Conservation (phyloP, 2,113 vertebrate species). For the Hiodon tergisus region DNA sequence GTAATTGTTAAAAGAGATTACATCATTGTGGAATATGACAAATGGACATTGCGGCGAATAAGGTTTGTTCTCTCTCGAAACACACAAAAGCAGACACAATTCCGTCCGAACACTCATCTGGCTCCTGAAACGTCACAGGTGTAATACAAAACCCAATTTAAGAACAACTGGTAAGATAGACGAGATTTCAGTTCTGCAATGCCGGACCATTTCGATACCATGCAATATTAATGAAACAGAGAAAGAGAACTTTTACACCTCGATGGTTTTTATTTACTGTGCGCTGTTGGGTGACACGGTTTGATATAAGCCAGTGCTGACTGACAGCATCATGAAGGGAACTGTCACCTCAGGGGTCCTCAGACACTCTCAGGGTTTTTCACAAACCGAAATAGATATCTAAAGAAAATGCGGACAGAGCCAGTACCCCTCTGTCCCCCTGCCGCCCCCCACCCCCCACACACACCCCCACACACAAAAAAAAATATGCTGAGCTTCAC, state of each 20-base stretch:
- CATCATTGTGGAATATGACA: neutral
- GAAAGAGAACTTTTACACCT: conserved; percentile 44
- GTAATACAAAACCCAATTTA: conserved; percentile 7
- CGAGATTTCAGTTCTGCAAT: conserved; percentile 19
- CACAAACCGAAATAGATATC: conserved; percentile 48
- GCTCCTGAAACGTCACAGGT: conserved; percentile 7
- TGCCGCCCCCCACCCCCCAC: too few relatives aligned
- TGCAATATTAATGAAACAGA: conserved; percentile 42
- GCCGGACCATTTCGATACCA: conserved; percentile 22
- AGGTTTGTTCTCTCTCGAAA: neutral
- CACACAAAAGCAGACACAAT: conserved; percentile 9
- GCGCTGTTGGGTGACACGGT: conserved; percentile 44
- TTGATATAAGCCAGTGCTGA: conserved; percentile 26
- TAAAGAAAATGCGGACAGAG: conserved; percentile 15
- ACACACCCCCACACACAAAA: neutral
- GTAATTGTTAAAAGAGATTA: neutral
- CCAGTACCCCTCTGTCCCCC: neutral
- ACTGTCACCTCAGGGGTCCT: conserved; percentile 50
- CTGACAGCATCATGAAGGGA: conserved; percentile 40
- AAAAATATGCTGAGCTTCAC: conserved; percentile 9
- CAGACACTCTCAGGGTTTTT: conserved; percentile 43
- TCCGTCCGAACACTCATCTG: conserved; percentile 13
- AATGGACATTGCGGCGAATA: neutral
- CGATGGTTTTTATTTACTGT: conserved; percentile 39
- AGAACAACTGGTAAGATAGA: conserved; percentile 21